Conservation (phyloP, 2,113 vertebrate species). For the Ptilorrhoa leucosticta region DNA sequence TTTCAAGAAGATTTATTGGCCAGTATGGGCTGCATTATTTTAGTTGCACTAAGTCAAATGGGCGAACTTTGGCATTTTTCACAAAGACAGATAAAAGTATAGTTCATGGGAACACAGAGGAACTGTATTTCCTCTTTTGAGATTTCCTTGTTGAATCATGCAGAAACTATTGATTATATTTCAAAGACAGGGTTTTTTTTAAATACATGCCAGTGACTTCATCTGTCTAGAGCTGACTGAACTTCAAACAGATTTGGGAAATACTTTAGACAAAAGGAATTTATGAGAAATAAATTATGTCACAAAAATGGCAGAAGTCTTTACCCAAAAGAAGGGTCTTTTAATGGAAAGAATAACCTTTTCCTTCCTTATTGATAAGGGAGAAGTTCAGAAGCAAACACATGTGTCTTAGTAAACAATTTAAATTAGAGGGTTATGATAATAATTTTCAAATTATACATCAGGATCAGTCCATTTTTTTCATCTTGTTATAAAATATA, state of each 20-base stretch:
- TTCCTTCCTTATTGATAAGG: not conserved
- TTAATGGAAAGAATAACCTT: not conserved
- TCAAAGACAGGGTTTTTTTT: not conserved
- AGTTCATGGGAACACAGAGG: not conserved
- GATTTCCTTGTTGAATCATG: slow-evolving; percentile 36
- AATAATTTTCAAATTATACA: not conserved
- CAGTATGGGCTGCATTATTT: not conserved
- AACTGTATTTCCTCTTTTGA: slow-evolving; percentile 15
- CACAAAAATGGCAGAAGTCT: not conserved
- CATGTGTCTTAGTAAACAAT: not conserved
- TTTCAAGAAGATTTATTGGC: not conserved
- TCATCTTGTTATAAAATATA: not conserved
- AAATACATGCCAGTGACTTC: not conserved
- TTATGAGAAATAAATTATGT: slow-evolving; percentile 16
- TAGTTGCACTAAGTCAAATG: not conserved
- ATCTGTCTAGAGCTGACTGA: slow-evolving; percentile 21
- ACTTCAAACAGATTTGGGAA: slow-evolving; percentile 50
- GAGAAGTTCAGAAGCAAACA: not conserved
- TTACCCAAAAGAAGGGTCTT: not conserved
- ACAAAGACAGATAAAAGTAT: not conserved
- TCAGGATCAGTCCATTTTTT: not conserved
- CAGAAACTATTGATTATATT: slow-evolving; percentile 56
- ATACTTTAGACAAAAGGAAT: slow-evolving; percentile 7
- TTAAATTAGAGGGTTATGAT: not conserved
- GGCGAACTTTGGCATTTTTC: not conserved